Evolutionary conservation across 2,888 invertebrate species (phyloP).

Genomic region (Drosophila basisetae): DNA sequence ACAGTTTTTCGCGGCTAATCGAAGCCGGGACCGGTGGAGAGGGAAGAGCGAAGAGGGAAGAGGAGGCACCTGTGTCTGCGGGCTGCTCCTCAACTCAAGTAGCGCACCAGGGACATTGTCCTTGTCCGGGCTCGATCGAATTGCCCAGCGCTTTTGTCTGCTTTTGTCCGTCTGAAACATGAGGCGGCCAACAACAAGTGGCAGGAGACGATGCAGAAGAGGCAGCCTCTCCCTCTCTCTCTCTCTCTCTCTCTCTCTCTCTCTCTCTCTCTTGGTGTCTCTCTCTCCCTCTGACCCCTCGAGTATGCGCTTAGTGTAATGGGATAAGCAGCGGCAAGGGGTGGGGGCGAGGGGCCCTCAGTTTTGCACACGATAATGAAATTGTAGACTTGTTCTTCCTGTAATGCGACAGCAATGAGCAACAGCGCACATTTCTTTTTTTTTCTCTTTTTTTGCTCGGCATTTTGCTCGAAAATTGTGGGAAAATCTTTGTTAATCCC

Average conservation of each 20-base stretch:
- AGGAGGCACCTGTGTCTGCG: slow-evolving; percentile 45
- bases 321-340: slow-evolving; percentile 61
- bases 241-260: background rate
- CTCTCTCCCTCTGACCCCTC: background rate
- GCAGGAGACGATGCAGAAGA: slow-evolving; percentile 20
- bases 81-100: slow-evolving; percentile 50
- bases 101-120: slow-evolving; percentile 57
- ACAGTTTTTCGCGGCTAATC: slow-evolving; percentile 41
- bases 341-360: slow-evolving; percentile 32
- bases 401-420: slow-evolving; percentile 29
- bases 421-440: slow-evolving; percentile 13
- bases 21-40: background rate
- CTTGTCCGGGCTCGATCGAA: slow-evolving; percentile 28
- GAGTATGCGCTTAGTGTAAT: slow-evolving; percentile 69
- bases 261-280: background rate
- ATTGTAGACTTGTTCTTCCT: slow-evolving; percentile 72
- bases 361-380: slow-evolving; percentile 62
- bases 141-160: slow-evolving; percentile 41
- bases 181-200: slow-evolving; percentile 65
- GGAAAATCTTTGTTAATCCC: slow-evolving; percentile 77
- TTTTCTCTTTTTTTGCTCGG: slow-evolving; percentile 1
- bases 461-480: slow-evolving; percentile 65
- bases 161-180: slow-evolving; percentile 48
- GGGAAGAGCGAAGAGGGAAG: slow-evolving; percentile 1
- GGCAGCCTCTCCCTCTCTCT: background rate